Evolutionary conservation across 2,888 invertebrate species (phyloP).

Genomic region (Lacanobia wlatinum): DNA sequence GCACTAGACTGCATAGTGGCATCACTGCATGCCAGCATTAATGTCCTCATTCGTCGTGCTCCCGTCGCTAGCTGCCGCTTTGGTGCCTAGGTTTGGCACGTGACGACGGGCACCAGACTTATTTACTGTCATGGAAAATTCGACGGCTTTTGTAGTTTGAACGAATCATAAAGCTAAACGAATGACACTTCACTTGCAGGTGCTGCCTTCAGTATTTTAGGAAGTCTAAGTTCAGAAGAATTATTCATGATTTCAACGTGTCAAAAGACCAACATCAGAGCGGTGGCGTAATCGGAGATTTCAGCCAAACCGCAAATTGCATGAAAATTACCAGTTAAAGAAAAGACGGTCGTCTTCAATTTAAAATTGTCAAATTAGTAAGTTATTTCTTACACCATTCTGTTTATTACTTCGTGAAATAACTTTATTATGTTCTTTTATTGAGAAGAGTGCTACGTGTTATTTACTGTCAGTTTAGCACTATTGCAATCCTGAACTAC

Average conservation of each 20-base stretch:
- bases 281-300: slow-evolving; percentile 4
- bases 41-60: slow-evolving; percentile 27
- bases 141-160: neutral
- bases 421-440: neutral
- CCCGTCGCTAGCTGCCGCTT: neutral
- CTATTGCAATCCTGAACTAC: neutral
- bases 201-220: neutral
- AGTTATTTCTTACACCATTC: slow-evolving; percentile 4
- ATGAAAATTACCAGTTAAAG: neutral
- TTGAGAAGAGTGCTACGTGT: neutral
- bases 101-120: neutral
- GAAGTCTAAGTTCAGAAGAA: neutral
- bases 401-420: slow-evolving; percentile 2
- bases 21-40: slow-evolving; percentile 17
- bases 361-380: neutral
- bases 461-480: slow-evolving; percentile 2
- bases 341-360: neutral
- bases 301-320: slow-evolving; percentile 22
- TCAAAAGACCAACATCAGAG: neutral
- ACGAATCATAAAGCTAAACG: neutral
- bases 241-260: neutral
- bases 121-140: slow-evolving; percentile 34
- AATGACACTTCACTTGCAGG: neutral
- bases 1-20: slow-evolving; percentile 14
- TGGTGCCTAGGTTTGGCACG: slow-evolving; percentile 6